Evolutionary conservation across 2,797 vertebrate genomes (phyloP).

Genomic region (Lutra lutra): DNA sequence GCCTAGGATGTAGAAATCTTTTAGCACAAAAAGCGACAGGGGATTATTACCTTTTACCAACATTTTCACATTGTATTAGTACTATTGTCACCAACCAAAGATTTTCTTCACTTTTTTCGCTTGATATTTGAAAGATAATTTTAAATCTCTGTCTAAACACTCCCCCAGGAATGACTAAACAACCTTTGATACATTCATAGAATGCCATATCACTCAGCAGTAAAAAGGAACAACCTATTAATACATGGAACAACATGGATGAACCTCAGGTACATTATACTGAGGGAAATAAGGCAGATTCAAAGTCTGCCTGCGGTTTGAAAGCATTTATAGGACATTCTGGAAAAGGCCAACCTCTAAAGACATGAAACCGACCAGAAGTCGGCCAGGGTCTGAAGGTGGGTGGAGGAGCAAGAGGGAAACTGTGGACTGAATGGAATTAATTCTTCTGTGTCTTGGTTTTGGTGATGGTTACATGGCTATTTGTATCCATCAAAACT

Average conservation of each 20-base stretch:
- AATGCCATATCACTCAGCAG: neutral
- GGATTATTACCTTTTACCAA: slow-evolving; percentile 46
- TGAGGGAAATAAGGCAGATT: neutral
- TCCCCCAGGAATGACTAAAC: neutral
- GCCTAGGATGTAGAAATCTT: slow-evolving; percentile 13
- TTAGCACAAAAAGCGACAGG: slow-evolving; percentile 54
- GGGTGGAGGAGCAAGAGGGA: neutral
- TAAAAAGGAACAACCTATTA: neutral
- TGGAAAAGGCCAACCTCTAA: neutral
- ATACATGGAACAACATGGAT: neutral
- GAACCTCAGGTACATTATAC: neutral
- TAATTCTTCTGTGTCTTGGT: neutral
- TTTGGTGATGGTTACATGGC: neutral
- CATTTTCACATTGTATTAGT: slow-evolving; percentile 41
- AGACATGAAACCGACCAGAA: neutral
- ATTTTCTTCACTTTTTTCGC: slow-evolving; percentile 38
- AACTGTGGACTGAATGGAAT: neutral
- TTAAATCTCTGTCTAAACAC: slow-evolving; percentile 45
- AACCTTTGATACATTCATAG: neutral
- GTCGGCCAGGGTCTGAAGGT: neutral
- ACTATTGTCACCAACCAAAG: slow-evolving; percentile 35
- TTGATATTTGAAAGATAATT: slow-evolving; percentile 54
- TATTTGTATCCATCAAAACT: neutral
- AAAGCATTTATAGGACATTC: neutral
- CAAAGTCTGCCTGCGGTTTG: neutral